A percentile compares a stretch with the other conserved stretches of the same genome.
phyloP scores from a whole-genome alignment of 2,888 invertebrate genomes.

The Chorisops tibialis region DNA sequence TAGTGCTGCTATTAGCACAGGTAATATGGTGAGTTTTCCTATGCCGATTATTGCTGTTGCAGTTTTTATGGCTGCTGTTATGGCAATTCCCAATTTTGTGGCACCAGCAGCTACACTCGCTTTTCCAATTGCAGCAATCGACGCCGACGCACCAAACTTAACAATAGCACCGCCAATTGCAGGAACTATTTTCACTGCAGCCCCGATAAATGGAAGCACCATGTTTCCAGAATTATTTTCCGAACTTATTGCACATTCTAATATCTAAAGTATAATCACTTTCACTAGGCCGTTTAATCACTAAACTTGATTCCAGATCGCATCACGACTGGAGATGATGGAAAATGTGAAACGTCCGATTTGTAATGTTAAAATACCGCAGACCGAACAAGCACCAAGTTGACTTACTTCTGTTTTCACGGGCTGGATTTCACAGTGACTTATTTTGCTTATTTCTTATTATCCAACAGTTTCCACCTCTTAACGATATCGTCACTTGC shows the following conservation, averaged over 20 bases:
- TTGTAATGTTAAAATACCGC: slow-evolving; percentile 27
- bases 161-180: slow-evolving; percentile 46
- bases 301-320: no score
- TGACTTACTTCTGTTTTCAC: slow-evolving; percentile 41
- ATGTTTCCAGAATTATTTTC: slow-evolving; percentile 39
- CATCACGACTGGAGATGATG: not conserved
- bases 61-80: slow-evolving; percentile 66
- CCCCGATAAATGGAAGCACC: slow-evolving; percentile 43
- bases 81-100: slow-evolving; percentile 46
- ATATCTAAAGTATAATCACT: slow-evolving; percentile 9
- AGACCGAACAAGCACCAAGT: slow-evolving; percentile 42
- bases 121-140: slow-evolving; percentile 37
- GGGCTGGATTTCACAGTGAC: no score
- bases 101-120: slow-evolving; percentile 52
- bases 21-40: slow-evolving; percentile 70
- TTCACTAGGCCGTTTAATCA: not conserved
- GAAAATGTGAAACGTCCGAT: slow-evolving; percentile 1
- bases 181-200: slow-evolving; percentile 42
- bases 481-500: no score
- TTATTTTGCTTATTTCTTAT: no score
- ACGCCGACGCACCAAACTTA: slow-evolving; percentile 49
- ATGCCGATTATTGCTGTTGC: slow-evolving; percentile 68
- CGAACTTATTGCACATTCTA: slow-evolving; percentile 6
- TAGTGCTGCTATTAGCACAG: slow-evolving; percentile 69
- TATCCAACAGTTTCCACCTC: no score